Conservation (phyloP, 1,140 invertebrate genomes). For the Neoseiulus cucumeris region DNA sequence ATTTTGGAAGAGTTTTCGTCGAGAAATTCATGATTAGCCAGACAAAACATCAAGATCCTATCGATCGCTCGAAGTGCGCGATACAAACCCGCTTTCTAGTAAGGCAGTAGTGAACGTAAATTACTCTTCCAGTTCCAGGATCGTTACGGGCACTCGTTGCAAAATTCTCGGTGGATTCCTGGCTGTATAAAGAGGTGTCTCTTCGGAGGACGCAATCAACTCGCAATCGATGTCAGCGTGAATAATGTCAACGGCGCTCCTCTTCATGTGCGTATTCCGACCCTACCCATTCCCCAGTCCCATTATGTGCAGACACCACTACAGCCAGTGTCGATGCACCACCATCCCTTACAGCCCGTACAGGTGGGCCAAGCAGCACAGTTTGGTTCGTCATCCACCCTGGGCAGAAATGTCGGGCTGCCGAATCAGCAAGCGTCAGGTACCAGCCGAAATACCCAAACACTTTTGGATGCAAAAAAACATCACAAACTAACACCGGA, state of each 20-base stretch:
- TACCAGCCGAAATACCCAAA: slow-evolving; percentile 5
- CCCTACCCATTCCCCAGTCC: neutral
- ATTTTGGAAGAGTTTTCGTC: too few relatives aligned
- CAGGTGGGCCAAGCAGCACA: too few relatives aligned
- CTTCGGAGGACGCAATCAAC: slow-evolving; percentile 2
- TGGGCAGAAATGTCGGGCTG: too few relatives aligned
- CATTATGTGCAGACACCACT: too few relatives aligned
- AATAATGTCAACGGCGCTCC: slow-evolving; percentile 3
- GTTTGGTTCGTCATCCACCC: too few relatives aligned
- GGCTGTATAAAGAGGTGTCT: neutral
- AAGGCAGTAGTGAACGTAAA: too few relatives aligned
- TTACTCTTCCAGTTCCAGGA: slow-evolving; percentile 2
- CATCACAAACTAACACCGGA: neutral
- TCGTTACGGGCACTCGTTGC: neutral
- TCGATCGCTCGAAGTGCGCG: too few relatives aligned
- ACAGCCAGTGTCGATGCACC: too few relatives aligned
- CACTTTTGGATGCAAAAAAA: slow-evolving; percentile 9
- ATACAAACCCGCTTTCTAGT: too few relatives aligned
- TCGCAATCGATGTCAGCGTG: slow-evolving; percentile 6
- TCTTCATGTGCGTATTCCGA: slow-evolving; percentile 10
- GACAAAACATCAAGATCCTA: too few relatives aligned
- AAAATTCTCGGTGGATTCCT: neutral
- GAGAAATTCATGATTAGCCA: too few relatives aligned
- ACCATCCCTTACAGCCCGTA: too few relatives aligned
- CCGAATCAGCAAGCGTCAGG: slow-evolving; percentile 3